phyloP scores from a whole-genome alignment of 2,797 vertebrate species.

The Centroberyx gerrardi region DNA sequence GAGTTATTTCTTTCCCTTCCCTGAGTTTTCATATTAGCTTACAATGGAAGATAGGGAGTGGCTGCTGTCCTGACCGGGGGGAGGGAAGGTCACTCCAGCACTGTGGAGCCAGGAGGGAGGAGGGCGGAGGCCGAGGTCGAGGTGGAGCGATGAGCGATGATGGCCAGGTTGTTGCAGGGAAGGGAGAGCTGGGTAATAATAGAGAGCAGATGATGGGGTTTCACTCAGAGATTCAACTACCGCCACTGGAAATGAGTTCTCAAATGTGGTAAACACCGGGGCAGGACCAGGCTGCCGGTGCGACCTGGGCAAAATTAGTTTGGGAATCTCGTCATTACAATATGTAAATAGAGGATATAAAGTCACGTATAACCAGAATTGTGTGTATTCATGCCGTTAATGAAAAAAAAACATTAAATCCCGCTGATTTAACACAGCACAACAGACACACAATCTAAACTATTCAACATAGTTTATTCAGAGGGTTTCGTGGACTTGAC shows the following conservation, averaged over 20 bases:
- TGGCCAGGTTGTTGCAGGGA: background rate
- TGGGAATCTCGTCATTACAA: background rate
- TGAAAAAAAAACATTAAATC: too few relatives aligned
- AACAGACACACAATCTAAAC: constrained; percentile 12
- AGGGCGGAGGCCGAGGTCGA: constrained; percentile 10
- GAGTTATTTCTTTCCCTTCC: constrained; percentile 3
- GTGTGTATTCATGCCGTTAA: too few relatives aligned
- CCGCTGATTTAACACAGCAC: background rate
- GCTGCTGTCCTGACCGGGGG: background rate
- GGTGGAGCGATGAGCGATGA: constrained; percentile 8
- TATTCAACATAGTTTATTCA: constrained; percentile 73
- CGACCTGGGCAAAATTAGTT: background rate
- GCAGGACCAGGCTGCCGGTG: background rate
- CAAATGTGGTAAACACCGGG: too few relatives aligned
- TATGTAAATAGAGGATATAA: too few relatives aligned
- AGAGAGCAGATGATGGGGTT: constrained; percentile 21
- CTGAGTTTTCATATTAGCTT: background rate
- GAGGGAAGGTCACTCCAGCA: constrained; percentile 29
- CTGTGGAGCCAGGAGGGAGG: constrained; percentile 16
- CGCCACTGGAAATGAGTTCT: background rate
- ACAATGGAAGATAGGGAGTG: background rate
- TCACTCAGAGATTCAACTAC: background rate
- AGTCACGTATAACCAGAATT: too few relatives aligned
- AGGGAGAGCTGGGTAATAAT: background rate
- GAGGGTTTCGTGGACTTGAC: constrained; percentile 65